Evolutionary conservation across 2,797 vertebrate genomes (phyloP), one percentile per base, ranked within the genome.

Genomic region (Steatocranus sp.): DNA sequence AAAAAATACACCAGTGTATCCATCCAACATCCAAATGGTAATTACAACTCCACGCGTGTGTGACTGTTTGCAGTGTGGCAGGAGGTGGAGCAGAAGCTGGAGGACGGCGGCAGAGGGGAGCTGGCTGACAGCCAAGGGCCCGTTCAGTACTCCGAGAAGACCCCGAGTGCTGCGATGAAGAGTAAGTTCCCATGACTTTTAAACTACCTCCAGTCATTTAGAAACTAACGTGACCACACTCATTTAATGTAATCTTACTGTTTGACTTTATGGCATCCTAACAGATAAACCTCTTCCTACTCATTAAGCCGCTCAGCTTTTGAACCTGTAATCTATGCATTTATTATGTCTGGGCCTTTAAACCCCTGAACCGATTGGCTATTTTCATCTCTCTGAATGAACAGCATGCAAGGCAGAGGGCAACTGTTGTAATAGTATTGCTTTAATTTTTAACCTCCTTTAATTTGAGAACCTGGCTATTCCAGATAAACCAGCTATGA

Each of bases 61-160:
- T 53, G 50, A 63, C 11, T 38, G 34, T 46, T 15, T 84, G 73
- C 93, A 99, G 98, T 97, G 34, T 99, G 98, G 98, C 98, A 98
- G 94, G 97, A 98, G 89, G 97, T 99, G 87, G 97, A 98, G 90
- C 97, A 97, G 95, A 96, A 97, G 91, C 92, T 99, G 92, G 97
- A 96, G 4, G 93, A 84, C 75, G 89, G 94, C 1, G 90, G 61
- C 76, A 81, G 66, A 1, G 80, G 77, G 36, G 88, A 91, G 63
- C 66, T 87, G 1, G 70, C 81, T 15, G 79, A 61, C 70, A 53
- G 91, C 85, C 93, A 93, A 0, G 94, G 96, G 30, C 97, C 97
- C 0, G 95, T 98, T 87, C 97, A 98, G 92, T 99, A 99, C 18
- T 79, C 95, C 2, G 98, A 99, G 96, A 98, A 97, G 95, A 97